These are phyloP conservation scores for Chinchilla lanigera DNA, from an alignment of 2,113 vertebrate genomes.

Conservation along the genomic window DNA sequence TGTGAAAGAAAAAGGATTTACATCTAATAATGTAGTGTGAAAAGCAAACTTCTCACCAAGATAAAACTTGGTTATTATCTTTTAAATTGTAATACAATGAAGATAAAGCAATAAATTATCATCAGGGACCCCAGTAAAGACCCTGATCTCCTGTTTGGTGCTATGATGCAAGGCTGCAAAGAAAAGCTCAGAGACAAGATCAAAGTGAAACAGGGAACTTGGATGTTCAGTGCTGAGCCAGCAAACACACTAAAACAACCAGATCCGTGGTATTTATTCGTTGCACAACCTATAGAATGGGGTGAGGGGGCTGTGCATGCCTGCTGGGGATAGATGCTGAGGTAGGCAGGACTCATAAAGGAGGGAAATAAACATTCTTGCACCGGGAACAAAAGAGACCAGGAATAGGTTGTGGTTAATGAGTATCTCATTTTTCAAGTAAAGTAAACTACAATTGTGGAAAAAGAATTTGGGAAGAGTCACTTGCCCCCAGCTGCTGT, in stretches of 20 bases:
- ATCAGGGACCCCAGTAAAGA: neutral
- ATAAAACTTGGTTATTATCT: neutral
- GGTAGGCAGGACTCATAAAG: neutral
- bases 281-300: neutral
- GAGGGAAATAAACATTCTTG: neutral
- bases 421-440: neutral
- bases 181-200: neutral
- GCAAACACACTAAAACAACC: neutral
- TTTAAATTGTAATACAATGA: constrained; percentile 3
- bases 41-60: neutral
- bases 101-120: neutral
- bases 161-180: neutral
- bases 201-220: neutral
- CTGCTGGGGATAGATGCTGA: neutral
- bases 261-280: neutral
- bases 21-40: neutral
- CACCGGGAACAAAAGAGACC: no score
- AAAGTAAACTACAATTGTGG: neutral
- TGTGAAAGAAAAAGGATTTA: neutral
- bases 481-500: neutral
- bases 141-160: neutral
- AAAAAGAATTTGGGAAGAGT: neutral
- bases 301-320: neutral
- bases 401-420: neutral
- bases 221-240: neutral